Evolutionary conservation across 2,797 vertebrate species (phyloP).

Genomic region (Acrossocheilus fasciatus): DNA sequence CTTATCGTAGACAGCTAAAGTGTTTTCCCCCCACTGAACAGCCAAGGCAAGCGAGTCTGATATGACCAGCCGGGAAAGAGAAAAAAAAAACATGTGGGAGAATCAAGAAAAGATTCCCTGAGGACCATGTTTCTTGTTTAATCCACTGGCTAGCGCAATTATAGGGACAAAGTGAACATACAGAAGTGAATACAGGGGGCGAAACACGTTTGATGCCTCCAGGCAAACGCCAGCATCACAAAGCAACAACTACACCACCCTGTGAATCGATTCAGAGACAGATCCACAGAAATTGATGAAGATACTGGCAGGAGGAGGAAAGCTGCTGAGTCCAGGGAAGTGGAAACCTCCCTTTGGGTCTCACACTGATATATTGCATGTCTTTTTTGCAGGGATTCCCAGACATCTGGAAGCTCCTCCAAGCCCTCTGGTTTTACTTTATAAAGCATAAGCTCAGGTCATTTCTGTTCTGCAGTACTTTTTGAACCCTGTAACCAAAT

Average conservation of each 20-base stretch:
- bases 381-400: conserved; percentile 72
- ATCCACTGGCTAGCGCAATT: conserved; percentile 53
- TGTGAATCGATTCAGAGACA: background rate
- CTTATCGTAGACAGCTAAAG: conserved; percentile 36
- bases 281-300: conserved; percentile 12
- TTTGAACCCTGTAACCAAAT: background rate
- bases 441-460: background rate
- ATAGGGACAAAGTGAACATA: background rate
- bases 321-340: conserved; percentile 53
- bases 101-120: conserved; percentile 51
- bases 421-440: conserved; percentile 49
- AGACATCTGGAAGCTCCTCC: conserved; percentile 66
- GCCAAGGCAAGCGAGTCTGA: conserved; percentile 41
- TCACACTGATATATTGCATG: conserved; percentile 73
- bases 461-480: background rate
- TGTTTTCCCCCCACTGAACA: conserved; percentile 21
- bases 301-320: conserved; percentile 57
- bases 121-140: conserved; percentile 43
- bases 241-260: conserved; percentile 2
- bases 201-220: background rate
- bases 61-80: conserved; percentile 52
- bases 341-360: conserved; percentile 73
- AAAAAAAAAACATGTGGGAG: conserved; percentile 31
- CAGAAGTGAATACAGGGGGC: background rate
- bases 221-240: background rate